Percentiles rank a stretch among this genome's conserved stretches.
Conservation (phyloP, 2,888 invertebrate genomes). For the Aphodius sticticus region DNA sequence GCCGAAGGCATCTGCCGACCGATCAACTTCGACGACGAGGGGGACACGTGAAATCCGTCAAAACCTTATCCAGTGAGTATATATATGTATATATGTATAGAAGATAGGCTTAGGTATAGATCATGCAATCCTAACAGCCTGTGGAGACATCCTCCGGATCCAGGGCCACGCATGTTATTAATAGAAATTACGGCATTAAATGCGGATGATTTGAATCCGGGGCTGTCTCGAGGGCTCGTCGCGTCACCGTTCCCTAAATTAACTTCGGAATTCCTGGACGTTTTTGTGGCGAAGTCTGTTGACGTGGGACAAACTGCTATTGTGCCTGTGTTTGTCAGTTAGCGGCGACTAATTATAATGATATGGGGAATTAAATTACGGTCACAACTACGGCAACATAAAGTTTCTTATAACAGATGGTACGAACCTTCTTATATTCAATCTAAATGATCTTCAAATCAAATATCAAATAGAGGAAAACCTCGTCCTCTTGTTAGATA, state of each 20-base stretch:
- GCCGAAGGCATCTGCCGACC: conserved; percentile 58
- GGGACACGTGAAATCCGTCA: conserved; percentile 54
- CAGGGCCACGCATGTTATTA: conserved; percentile 26
- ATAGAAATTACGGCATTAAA: conserved; percentile 34
- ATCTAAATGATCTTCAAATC: too few species aligned
- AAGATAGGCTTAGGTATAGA: neutral
- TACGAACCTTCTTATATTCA: too few species aligned
- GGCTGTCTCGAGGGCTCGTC: neutral
- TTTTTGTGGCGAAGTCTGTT: neutral
- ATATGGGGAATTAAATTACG: neutral
- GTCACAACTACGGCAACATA: too few species aligned
- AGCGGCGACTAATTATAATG: neutral
- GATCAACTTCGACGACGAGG: conserved; percentile 54
- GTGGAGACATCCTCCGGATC: neutral
- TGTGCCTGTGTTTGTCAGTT: neutral
- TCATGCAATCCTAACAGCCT: neutral
- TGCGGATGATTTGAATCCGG: conserved; percentile 23
- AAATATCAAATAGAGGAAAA: too few species aligned
- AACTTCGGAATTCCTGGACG: neutral
- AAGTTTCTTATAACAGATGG: too few species aligned
- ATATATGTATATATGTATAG: neutral
- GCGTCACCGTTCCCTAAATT: conserved; percentile 5
- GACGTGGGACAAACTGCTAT: neutral
- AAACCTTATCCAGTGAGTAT: conserved; percentile 33
- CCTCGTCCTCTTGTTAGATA: too few species aligned